Evolutionary conservation across 2,797 vertebrate genomes (phyloP).

Genomic region (Bryconaethiops microstoma): DNA sequence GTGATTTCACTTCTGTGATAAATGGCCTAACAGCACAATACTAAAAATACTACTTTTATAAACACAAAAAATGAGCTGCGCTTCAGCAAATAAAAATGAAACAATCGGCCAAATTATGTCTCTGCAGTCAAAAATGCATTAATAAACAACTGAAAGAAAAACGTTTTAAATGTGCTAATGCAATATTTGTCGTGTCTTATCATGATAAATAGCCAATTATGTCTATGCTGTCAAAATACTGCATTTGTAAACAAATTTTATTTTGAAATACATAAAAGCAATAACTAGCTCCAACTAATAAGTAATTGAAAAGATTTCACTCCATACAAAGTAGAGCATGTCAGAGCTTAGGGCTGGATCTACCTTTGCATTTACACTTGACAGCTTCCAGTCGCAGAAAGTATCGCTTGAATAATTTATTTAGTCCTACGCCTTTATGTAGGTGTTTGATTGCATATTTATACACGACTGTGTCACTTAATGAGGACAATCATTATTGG

Average conservation of each 20-base stretch:
- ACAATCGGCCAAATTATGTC: neutral
- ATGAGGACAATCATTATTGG: neutral
- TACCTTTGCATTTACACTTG: neutral
- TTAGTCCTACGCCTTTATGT: neutral
- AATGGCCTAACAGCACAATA: neutral
- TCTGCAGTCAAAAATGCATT: too few species aligned
- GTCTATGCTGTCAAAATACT: neutral
- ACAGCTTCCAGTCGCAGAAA: neutral
- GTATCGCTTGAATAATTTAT: slow-evolving; percentile 1
- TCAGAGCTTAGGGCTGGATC: neutral
- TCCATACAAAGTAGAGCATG: neutral
- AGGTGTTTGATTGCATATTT: slow-evolving; percentile 18
- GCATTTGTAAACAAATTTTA: neutral
- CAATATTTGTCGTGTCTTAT: too few species aligned
- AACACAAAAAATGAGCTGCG: neutral
- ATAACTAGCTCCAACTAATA: too few species aligned
- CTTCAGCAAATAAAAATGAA: neutral
- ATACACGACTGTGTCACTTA: neutral
- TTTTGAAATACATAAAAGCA: too few species aligned
- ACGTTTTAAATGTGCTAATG: too few species aligned
- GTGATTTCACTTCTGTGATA: neutral
- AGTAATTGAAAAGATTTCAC: too few species aligned
- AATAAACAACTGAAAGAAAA: too few species aligned
- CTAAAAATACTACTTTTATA: neutral
- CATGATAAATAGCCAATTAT: neutral